Percentiles rank a stretch among this genome's conserved stretches.
phyloP scores from a whole-genome alignment of 2,797 vertebrate species.

The Eremophila alpestris region DNA sequence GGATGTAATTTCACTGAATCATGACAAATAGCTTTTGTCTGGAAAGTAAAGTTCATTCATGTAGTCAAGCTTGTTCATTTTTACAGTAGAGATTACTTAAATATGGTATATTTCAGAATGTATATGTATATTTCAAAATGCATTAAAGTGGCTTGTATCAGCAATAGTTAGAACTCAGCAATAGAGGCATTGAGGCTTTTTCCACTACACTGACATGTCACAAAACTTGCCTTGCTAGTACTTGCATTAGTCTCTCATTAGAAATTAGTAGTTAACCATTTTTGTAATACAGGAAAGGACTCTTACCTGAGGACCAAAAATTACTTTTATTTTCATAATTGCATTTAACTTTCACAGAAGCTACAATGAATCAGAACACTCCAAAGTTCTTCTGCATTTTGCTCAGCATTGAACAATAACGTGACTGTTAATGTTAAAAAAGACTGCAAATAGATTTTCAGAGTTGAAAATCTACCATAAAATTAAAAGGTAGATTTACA shows the following conservation, averaged over 20 bases:
- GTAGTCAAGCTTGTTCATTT: neutral
- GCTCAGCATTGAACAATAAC: neutral
- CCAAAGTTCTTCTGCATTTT: neutral
- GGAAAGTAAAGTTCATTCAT: neutral
- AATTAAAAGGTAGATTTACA: neutral
- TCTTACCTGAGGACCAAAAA: neutral
- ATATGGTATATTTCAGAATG: neutral
- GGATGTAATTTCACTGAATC: neutral
- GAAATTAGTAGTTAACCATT: neutral
- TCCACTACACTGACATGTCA: neutral
- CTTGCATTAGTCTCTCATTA: neutral
- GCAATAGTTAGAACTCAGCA: neutral
- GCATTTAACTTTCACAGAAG: neutral
- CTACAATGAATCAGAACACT: neutral
- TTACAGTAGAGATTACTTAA: neutral
- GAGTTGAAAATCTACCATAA: neutral
- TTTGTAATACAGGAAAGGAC: neutral
- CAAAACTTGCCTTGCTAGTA: neutral
- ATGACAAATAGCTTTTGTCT: neutral
- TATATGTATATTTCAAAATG: neutral
- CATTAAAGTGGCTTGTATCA: neutral
- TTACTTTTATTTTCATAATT: neutral
- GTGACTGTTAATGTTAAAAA: neutral
- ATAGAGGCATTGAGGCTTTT: neutral
- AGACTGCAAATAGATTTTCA: neutral